Base-by-base conservation (phyloP, 2,888 invertebrate genomes). In the Parnassius orleans region DNA sequence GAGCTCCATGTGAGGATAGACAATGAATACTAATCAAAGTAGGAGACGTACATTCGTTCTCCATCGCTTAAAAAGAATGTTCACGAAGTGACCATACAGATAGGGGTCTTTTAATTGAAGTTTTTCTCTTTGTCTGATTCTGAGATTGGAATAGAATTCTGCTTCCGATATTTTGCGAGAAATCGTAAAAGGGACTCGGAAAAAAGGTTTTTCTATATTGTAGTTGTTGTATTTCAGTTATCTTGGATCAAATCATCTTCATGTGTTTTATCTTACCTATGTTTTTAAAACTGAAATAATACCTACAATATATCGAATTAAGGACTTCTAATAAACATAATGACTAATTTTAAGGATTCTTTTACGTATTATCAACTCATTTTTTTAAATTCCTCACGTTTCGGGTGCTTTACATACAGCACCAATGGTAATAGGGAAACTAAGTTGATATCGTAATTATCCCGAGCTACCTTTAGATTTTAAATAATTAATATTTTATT, bases 11-110 rank as follows among this genome's bases (percentile, higher is more conserved):
- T 52, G 61, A 53, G 46, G 24, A 44, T 54, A 48, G 44, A 54
- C 62, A 54, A 63, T 63, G 62, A 63, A 63, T 63, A 63, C 62
- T 63, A 54, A 63, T 63, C 62, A 58, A 63, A 57, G 57, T n/a
- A 53, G 52, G 51, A 47, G 52, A 56, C 46, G 3, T 41, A n/a
- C 19, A 44, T 57, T 44, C 54, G 33, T 33, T 57, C 43, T 57
- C n/a, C 53, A 50, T 58, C 54, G 53, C 14, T 42, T 48, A 53
- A 54, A 62, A 62, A 53, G 62, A 62, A 57, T 46, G 50, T 50
- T 50, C 57, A 33, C 62, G 53, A 53, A 54, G 48, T 63, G 62
- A 63, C 62, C 58, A 53, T 50, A 52, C 42, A 53, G 46, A 60
- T 54, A 53, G 53, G 52, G 53, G 52, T 53, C 47, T 61, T 53